Conservation (phyloP, 2,888 invertebrate species). For the Metallyticus violacea region DNA sequence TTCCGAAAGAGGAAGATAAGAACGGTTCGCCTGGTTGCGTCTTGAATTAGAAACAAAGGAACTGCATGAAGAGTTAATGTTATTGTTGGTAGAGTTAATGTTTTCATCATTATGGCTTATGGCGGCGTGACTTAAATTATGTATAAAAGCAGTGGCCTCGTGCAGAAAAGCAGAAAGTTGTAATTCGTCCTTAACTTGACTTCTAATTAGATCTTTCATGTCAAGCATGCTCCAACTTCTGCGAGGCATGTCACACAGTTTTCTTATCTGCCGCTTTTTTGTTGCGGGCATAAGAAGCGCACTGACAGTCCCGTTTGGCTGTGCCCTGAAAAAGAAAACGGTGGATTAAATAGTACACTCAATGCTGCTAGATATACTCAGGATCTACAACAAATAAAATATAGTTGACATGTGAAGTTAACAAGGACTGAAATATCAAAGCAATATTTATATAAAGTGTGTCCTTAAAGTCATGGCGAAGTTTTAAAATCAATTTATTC, state of each 20-base stretch:
- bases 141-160: background rate
- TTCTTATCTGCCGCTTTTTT: background rate
- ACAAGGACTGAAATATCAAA: too few species aligned
- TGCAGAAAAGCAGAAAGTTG: background rate
- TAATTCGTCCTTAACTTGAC: background rate
- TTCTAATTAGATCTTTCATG: background rate
- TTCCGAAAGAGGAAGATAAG: background rate
- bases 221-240: background rate
- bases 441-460: too few species aligned
- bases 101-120: background rate
- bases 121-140: background rate
- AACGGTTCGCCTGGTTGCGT: background rate
- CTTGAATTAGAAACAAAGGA: background rate
- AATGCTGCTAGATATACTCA: background rate
- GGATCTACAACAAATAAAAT: too few species aligned
- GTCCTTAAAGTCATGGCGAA: too few species aligned
- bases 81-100: background rate
- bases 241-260: background rate
- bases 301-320: background rate
- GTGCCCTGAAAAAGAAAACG: background rate
- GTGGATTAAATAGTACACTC: too few species aligned
- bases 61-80: background rate
- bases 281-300: background rate
- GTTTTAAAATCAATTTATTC: too few species aligned
- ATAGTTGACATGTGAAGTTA: too few species aligned